phyloP scores from a whole-genome alignment of 2,888 invertebrate species.

The Leucoptera coffeella region DNA sequence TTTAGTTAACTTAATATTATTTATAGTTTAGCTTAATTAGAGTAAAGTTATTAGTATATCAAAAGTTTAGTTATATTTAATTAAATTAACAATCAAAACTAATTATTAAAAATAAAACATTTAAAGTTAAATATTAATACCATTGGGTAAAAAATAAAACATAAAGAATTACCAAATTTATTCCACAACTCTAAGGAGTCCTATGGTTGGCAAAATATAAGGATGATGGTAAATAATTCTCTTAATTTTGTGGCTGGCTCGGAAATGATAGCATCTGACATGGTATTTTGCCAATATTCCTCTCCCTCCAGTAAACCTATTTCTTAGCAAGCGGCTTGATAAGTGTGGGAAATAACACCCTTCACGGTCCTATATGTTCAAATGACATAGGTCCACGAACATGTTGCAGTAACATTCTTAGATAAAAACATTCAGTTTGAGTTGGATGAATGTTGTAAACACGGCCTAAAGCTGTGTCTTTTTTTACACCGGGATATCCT shows the following conservation, averaged over 20 bases:
- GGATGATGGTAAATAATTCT: conserved; percentile 5
- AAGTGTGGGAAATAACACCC: conserved; percentile 7
- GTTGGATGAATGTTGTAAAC: conserved; percentile 7
- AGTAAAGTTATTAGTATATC: too few species aligned
- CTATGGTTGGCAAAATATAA: conserved; percentile 5
- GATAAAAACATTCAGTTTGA: conserved; percentile 5
- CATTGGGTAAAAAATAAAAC: too few species aligned
- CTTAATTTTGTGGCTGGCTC: conserved; percentile 5
- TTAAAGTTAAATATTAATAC: too few species aligned
- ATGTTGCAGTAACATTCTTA: conserved; percentile 4
- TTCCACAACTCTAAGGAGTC: conserved; percentile 4
- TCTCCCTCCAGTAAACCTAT: conserved; percentile 8
- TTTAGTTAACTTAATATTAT: too few species aligned
- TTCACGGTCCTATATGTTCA: conserved; percentile 7
- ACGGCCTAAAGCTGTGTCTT: conserved; percentile 5
- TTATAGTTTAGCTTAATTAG: too few species aligned
- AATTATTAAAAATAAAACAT: too few species aligned
- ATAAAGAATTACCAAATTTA: conserved; percentile 1
- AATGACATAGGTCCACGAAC: conserved; percentile 9
- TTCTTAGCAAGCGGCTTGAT: conserved; percentile 7
- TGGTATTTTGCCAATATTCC: conserved; percentile 6
- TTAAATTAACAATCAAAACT: too few species aligned
- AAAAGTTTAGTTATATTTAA: too few species aligned
- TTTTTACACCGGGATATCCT: conserved; percentile 7
- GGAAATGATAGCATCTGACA: conserved; percentile 6